Evolutionary conservation across 2,797 vertebrate species (phyloP).

Genomic region (Pachyuromys duprasi): DNA sequence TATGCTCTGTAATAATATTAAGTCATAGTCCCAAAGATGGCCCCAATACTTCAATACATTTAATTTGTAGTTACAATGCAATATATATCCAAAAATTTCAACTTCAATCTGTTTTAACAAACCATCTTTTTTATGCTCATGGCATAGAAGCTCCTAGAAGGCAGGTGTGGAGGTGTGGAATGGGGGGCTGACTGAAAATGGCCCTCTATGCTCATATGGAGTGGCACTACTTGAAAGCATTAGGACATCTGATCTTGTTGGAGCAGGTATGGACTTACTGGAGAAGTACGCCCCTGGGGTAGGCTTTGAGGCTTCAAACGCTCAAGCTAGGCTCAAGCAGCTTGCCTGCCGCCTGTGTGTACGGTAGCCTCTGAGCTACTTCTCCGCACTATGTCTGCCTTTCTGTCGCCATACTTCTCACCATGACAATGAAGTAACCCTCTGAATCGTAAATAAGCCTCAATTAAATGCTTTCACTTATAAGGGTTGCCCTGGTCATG

Average conservation of each 20-base stretch:
- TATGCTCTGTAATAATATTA: conserved; percentile 48
- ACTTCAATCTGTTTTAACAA: conserved; percentile 40
- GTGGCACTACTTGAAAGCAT: not conserved
- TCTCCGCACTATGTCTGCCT: not conserved
- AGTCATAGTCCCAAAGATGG: not conserved
- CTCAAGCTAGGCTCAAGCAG: not conserved
- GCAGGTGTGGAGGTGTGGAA: not conserved
- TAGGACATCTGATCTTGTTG: not conserved
- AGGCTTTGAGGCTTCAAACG: not conserved
- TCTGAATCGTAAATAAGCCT: not conserved
- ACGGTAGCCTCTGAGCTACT: not conserved
- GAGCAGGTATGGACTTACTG: not conserved
- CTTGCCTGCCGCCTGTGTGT: too few relatives aligned
- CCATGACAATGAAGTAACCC: not conserved
- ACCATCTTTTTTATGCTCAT: not conserved
- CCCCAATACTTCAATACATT: not conserved
- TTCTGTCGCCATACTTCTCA: not conserved
- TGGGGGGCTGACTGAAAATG: not conserved
- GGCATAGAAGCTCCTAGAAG: not conserved
- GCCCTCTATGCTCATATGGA: not conserved
- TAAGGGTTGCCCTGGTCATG: not conserved
- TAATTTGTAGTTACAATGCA: not conserved
- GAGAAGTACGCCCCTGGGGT: not conserved
- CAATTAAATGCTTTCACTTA: not conserved
- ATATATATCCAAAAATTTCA: conserved; percentile 4